These are phyloP conservation scores for Eupleurogrammus muticus DNA, from an alignment of 2,797 vertebrate genomes.

Conservation along the genomic window DNA sequence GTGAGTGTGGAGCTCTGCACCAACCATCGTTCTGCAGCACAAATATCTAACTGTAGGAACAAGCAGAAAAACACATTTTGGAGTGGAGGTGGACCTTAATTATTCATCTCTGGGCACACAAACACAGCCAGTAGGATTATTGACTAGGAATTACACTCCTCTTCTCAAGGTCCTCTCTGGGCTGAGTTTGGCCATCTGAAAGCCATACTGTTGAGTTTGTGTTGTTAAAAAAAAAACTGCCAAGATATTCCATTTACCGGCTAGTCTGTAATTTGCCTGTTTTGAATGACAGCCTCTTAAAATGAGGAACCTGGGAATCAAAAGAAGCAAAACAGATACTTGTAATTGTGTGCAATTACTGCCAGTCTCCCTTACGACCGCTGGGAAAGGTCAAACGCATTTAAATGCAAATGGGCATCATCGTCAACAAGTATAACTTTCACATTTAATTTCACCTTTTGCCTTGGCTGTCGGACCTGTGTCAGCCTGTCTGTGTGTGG, in stretches of 20 bases:
- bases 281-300: conserved; percentile 60
- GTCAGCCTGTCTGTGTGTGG: conserved; percentile 41
- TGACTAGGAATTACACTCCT: conserved; percentile 23
- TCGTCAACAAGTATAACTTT: conserved; percentile 56
- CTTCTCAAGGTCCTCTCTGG: conserved; percentile 10
- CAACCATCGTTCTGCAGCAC: too few relatives aligned
- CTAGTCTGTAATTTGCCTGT: conserved; percentile 57
- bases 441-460: conserved; percentile 62
- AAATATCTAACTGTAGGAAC: too few relatives aligned
- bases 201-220: background rate
- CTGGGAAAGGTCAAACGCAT: conserved; percentile 75
- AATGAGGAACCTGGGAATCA: conserved; percentile 58
- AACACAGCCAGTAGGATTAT: conserved; percentile 17
- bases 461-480: conserved; percentile 37
- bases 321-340: conserved; percentile 70
- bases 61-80: too few relatives aligned
- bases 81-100: background rate
- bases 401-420: conserved; percentile 81
- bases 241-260: conserved; percentile 37
- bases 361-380: conserved; percentile 57
- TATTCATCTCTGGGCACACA: conserved; percentile 18
- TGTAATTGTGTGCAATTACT: conserved; percentile 78
- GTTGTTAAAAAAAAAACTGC: background rate
- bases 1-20: too few relatives aligned
- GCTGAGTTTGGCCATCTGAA: background rate